Percentiles rank a stretch among this genome's conserved stretches.
These are phyloP conservation scores for Venustoraphidia nigricollis DNA, from an alignment of 2,888 invertebrate species.

Conservation along the genomic window DNA sequence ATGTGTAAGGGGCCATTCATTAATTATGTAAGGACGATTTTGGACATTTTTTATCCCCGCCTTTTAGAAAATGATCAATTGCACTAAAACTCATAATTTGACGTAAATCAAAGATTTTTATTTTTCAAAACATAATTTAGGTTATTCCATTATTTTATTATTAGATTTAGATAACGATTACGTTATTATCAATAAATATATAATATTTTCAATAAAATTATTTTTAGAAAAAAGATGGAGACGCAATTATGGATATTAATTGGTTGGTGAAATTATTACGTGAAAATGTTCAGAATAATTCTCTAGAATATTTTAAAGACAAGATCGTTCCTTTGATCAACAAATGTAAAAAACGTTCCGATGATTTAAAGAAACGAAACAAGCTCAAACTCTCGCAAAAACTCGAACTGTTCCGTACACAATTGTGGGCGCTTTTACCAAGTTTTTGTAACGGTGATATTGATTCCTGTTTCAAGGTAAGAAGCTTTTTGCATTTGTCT, in stretches of 20 bases:
- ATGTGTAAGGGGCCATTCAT: no score
- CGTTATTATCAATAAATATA: no score
- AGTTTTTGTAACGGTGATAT: slow-evolving; percentile 76
- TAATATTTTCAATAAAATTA: no score
- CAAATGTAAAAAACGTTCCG: slow-evolving; percentile 47
- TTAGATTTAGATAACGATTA: no score
- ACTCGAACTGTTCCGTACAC: slow-evolving; percentile 61
- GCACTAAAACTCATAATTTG: no score
- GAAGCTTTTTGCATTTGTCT: not conserved
- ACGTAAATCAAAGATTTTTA: no score
- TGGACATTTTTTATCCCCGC: no score
- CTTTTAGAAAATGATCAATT: no score
- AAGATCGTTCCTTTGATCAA: slow-evolving; percentile 69
- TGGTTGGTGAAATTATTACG: slow-evolving; percentile 85
- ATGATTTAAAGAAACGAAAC: slow-evolving; percentile 34
- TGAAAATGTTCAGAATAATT: slow-evolving; percentile 61
- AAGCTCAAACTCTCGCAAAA: slow-evolving; percentile 56
- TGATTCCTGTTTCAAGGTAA: slow-evolving; percentile 48
- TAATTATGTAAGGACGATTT: no score
- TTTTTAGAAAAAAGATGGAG: slow-evolving; percentile 22
- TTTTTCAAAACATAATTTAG: no score
- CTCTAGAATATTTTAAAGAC: slow-evolving; percentile 63
- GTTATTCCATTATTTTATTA: no score
- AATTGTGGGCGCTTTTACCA: slow-evolving; percentile 84
- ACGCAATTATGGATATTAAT: slow-evolving; percentile 54